Evolutionary conservation across 2,797 vertebrate species (phyloP), one percentile per base, ranked within the genome.

Genomic region (Acanthurus tractus): DNA sequence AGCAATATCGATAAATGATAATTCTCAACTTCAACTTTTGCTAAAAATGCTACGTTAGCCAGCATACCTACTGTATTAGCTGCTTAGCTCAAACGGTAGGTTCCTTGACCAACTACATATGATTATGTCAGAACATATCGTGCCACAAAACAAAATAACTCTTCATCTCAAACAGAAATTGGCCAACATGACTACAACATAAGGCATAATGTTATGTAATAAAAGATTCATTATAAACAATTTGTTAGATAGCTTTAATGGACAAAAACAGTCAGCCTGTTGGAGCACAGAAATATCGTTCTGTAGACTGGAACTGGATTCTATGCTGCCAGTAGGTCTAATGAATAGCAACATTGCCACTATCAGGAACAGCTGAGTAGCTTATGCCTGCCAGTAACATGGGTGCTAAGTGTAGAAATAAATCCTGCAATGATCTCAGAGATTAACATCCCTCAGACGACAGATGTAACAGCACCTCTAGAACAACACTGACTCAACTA

Each of bases 391-490:
- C 20, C 70, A 66, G 53, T 25, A 55, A 14, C 29, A 49, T 23
- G 52, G 52, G 38, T 48, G 63, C 53, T 64, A 72, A 25, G 10
- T 57, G 29, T 22, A 36, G 45, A 72, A 59, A 44, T 45, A 45
- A 25, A 78, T 68, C 69, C 57, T 42, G 13, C 29, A 58, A 54
- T 74, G 58, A 80, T 73, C 76, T 70, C 52, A 53, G 22, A 68
- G 50, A 55, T 79, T 66, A 78, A 63, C 46, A 57, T 70, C 36
- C 57, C 38, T 57, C 70, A 48, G 29, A 14, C 23, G 36, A 42
- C 65, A 58, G 34, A 48, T 40, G 67, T 44, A 25, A 13, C 45
- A 18, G 25, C 56, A 59, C 44, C 57, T 71, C 49, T 69, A 58
- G 38, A 44, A 23, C 45, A 48, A 36, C 70, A 23, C 38, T 65